These are phyloP conservation scores for Aproaerema taeniolella DNA, from an alignment of 2,888 invertebrate species.

Conservation along the genomic window DNA sequence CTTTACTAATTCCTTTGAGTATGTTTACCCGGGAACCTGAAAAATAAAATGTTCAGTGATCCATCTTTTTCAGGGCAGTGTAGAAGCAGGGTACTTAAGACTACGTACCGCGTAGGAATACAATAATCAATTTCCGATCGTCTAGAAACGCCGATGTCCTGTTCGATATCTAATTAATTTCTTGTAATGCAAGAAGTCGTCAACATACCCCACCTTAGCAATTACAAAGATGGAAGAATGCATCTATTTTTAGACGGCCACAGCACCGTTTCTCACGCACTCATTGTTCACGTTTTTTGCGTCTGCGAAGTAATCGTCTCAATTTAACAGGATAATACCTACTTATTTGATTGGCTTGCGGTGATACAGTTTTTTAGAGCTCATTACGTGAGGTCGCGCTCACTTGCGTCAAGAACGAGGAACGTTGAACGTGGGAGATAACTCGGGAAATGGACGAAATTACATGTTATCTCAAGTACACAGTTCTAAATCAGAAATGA, in stretches of 20 bases:
- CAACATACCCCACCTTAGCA: not conserved
- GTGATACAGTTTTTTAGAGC: constrained; percentile 7
- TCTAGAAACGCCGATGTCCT: not conserved
- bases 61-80: no score
- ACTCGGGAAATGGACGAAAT: no score
- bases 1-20: no score
- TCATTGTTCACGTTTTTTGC: constrained; percentile 25
- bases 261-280: constrained; percentile 5
- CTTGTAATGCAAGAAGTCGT: not conserved
- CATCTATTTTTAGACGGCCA: constrained; percentile 7
- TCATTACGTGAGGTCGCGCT: not conserved
- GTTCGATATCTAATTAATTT: not conserved
- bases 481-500: no score
- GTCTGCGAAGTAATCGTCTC: constrained; percentile 16
- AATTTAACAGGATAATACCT: constrained; percentile 21
- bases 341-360: not conserved
- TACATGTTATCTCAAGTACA: no score
- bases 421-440: no score
- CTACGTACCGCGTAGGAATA: no score
- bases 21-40: no score
- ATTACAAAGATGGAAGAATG: constrained; percentile 8
- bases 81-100: no score
- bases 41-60: no score
- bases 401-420: no score
- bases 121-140: no score